Conservation (phyloP, 2,113 vertebrate species). For the Callaeas wilsoni region DNA sequence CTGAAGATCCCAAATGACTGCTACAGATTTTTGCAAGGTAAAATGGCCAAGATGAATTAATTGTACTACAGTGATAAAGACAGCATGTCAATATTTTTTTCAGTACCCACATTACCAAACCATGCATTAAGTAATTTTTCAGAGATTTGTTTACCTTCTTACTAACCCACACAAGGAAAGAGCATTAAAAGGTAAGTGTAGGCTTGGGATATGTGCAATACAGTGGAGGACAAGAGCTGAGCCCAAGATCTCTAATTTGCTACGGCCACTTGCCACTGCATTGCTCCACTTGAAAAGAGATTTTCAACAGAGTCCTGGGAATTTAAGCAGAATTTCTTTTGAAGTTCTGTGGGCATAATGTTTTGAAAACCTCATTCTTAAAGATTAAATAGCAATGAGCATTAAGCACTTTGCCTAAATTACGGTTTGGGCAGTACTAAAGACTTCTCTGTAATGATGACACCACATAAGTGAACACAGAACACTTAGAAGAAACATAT, state of each 20-base stretch:
- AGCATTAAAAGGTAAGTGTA: background rate
- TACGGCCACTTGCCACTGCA: background rate
- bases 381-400: background rate
- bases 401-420: background rate
- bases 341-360: background rate
- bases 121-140: background rate
- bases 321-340: background rate
- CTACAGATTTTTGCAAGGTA: background rate
- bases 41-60: background rate
- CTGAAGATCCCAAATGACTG: background rate
- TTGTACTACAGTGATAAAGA: background rate
- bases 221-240: background rate
- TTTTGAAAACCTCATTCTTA: background rate
- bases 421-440: background rate
- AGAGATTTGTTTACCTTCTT: background rate
- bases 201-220: background rate
- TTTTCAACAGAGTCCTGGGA: background rate
- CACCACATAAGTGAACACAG: fast-evolving
- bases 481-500: background rate
- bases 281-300: background rate
- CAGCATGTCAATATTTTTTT: background rate
- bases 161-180: background rate
- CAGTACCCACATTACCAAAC: background rate
- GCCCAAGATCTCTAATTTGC: background rate
- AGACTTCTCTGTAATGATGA: background rate